Conservation (phyloP, 1,140 invertebrate species). For the Drosophila grimshawi region DNA sequence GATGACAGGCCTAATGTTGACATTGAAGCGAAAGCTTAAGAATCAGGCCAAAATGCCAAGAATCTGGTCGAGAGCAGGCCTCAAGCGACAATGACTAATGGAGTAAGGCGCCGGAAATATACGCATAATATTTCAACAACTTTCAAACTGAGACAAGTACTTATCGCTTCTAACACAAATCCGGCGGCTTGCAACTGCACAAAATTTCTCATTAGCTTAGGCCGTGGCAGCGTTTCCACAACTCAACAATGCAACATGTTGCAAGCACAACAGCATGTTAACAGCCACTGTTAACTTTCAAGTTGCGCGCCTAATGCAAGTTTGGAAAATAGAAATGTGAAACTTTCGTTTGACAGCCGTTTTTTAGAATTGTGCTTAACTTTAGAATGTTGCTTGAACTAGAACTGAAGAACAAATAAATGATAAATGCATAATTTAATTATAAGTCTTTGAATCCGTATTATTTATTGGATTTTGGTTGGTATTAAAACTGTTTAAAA, state of each 20-base stretch:
- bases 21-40: conserved; percentile 77
- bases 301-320: conserved; percentile 8
- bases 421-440: conserved; percentile 10
- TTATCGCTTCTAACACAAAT: conserved; percentile 13
- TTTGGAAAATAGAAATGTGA: background rate
- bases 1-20: conserved; percentile 73
- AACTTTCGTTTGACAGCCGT: background rate
- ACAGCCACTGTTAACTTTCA: conserved; percentile 18
- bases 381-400: background rate
- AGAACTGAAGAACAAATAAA: background rate
- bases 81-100: conserved; percentile 59
- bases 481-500: conserved; percentile 26
- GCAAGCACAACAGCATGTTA: conserved; percentile 24
- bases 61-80: conserved; percentile 25
- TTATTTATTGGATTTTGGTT: background rate
- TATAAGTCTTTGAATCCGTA: background rate
- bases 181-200: background rate
- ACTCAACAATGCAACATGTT: conserved; percentile 32
- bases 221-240: background rate
- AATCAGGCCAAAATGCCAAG: conserved; percentile 58
- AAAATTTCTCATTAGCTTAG: background rate
- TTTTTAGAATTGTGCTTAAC: background rate
- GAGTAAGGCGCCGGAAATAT: conserved; percentile 23
- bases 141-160: background rate
- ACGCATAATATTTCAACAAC: conserved; percentile 21